Evolutionary conservation across 1,140 invertebrate species (phyloP).

Genomic region (Macrosteles quadrilineatus): DNA sequence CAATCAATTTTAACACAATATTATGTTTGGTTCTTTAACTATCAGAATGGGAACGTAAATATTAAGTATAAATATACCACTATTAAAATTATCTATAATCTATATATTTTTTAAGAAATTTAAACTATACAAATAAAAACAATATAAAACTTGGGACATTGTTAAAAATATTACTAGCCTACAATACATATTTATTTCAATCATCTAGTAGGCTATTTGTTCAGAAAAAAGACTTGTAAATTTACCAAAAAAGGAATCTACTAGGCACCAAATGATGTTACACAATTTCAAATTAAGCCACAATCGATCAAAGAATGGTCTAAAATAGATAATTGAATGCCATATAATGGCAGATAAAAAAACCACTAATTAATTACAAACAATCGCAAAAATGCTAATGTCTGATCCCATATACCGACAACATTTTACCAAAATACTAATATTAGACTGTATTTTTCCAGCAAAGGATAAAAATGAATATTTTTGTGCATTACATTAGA

Average conservation of each 20-base stretch:
- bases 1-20: neutral
- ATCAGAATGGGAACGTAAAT: neutral
- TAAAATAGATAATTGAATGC: neutral
- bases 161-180: neutral
- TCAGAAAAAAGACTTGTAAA: neutral
- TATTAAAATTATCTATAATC: neutral
- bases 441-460: neutral
- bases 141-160: neutral
- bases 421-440: neutral
- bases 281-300: constrained; percentile 9
- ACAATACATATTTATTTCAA: neutral
- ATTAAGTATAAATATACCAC: neutral
- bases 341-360: neutral
- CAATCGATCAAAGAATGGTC: neutral
- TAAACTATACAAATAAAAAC: neutral
- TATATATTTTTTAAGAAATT: neutral
- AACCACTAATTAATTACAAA: neutral
- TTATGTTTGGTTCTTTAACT: neutral
- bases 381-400: neutral
- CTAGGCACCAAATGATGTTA: constrained; percentile 14
- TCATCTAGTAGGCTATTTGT: neutral
- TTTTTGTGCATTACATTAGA: too few species aligned
- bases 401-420: neutral
- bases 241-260: neutral
- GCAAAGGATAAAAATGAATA: neutral